These are phyloP conservation scores for Eristalis intricaria DNA, from an alignment of 2,888 invertebrate species.

Conservation along the genomic window DNA sequence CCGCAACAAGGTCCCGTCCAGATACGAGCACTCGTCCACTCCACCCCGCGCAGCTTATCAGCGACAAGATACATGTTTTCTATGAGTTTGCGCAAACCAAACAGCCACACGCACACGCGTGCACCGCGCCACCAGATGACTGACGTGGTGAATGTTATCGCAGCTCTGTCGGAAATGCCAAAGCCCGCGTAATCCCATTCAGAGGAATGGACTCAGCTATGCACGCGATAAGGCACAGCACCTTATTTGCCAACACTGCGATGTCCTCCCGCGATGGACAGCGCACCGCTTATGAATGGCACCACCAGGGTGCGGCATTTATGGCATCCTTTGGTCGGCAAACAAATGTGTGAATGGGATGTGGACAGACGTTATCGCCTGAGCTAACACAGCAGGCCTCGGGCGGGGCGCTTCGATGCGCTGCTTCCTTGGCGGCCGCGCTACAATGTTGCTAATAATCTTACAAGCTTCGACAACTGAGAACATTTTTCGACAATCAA, in stretches of 20 bases:
- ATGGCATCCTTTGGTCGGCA: not conserved
- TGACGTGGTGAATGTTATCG: not conserved
- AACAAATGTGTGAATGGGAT: not conserved
- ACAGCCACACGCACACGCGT: not conserved
- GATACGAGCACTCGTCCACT: not conserved
- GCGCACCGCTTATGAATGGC: not conserved
- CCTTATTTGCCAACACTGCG: not conserved
- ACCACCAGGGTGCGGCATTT: not conserved
- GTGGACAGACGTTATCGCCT: not conserved
- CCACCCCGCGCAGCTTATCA: not conserved
- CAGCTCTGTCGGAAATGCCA: not conserved
- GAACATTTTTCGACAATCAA: not conserved
- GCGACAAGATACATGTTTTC: not conserved
- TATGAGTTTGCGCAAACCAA: constrained; percentile 29
- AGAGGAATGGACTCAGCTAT: not conserved
- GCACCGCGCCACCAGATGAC: not conserved
- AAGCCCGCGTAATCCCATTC: not conserved
- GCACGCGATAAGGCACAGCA: not conserved
- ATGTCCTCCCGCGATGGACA: not conserved
- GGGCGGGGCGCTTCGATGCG: not conserved
- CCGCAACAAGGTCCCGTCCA: not conserved
- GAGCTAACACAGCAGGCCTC: not conserved
- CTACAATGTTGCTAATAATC: not conserved
- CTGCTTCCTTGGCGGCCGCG: not conserved
- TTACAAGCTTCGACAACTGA: not conserved